Conservation (phyloP, 2,888 invertebrate genomes). For the Orchesellides sinensis region DNA sequence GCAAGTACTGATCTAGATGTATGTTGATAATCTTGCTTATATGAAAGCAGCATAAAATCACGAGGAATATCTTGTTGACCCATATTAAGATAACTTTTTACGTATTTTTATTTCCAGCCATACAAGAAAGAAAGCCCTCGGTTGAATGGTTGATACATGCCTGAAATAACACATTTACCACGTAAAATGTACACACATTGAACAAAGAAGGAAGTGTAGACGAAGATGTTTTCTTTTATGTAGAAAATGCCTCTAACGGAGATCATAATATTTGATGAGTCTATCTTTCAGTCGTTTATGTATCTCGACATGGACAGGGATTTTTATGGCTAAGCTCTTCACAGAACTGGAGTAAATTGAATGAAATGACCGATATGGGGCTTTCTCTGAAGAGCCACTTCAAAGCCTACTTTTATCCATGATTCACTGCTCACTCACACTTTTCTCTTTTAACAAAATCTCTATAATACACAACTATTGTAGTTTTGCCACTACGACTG, state of each 20-base stretch:
- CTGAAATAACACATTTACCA: no score
- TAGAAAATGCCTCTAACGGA: constrained; percentile 22
- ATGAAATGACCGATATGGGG: constrained; percentile 73
- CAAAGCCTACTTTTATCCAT: constrained; percentile 62
- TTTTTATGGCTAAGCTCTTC: constrained; percentile 25
- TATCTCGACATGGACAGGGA: constrained; percentile 17
- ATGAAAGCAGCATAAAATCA: no score
- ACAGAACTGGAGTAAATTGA: constrained; percentile 68
- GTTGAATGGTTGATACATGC: no score
- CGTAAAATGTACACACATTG: no score
- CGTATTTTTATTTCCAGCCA: no score
- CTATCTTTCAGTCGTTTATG: constrained; percentile 26
- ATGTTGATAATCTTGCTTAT: no score
- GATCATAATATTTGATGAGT: constrained; percentile 54
- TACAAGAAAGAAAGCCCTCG: no score
- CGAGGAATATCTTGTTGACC: no score
- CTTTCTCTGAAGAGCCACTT: constrained; percentile 59
- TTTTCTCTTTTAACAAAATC: constrained; percentile 11
- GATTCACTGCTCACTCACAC: constrained; percentile 50
- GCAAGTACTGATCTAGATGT: no score
- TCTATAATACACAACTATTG: not conserved
- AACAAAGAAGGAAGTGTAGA: not conserved
- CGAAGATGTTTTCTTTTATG: constrained; percentile 45
- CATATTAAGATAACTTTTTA: no score
- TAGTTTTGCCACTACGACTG: not conserved